phyloP scores from a whole-genome alignment of 2,113 vertebrate genomes.

The Gallinago paraguaiae region DNA sequence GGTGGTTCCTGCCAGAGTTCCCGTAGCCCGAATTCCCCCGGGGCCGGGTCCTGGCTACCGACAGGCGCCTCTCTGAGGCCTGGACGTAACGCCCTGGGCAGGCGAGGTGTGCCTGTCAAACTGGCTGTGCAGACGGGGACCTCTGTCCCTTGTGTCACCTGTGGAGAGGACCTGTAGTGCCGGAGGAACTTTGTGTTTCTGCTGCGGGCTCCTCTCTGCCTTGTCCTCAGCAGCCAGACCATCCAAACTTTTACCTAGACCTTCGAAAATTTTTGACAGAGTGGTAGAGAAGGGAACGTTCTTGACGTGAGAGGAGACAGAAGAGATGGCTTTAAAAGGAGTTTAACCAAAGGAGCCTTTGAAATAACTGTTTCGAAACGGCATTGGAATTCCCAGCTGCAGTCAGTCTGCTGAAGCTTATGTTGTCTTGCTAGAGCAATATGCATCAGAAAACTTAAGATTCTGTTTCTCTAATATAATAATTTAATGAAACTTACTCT shows the following conservation, averaged over 20 bases:
- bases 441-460: accelerated
- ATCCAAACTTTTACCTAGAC: background rate
- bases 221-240: too few relatives aligned
- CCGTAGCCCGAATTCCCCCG: background rate
- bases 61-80: too few relatives aligned
- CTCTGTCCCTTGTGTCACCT: background rate
- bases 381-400: background rate
- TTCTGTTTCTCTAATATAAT: background rate
- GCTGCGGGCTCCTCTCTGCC: background rate
- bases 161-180: accelerated
- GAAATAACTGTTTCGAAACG: background rate
- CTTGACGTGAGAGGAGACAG: background rate
- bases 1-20: accelerated
- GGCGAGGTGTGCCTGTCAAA: background rate
- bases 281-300: background rate
- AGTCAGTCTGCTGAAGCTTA: accelerated
- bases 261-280: background rate
- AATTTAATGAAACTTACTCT: background rate
- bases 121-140: accelerated
- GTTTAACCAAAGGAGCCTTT: background rate
- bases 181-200: background rate
- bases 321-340: background rate
- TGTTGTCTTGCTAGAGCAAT: background rate
- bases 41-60: accelerated
- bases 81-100: accelerated